A percentile compares a stretch with the other conserved stretches of the same genome.
These are phyloP conservation scores for Microplitis deprimator DNA, from an alignment of 2,888 invertebrate species.

Conservation along the genomic window DNA sequence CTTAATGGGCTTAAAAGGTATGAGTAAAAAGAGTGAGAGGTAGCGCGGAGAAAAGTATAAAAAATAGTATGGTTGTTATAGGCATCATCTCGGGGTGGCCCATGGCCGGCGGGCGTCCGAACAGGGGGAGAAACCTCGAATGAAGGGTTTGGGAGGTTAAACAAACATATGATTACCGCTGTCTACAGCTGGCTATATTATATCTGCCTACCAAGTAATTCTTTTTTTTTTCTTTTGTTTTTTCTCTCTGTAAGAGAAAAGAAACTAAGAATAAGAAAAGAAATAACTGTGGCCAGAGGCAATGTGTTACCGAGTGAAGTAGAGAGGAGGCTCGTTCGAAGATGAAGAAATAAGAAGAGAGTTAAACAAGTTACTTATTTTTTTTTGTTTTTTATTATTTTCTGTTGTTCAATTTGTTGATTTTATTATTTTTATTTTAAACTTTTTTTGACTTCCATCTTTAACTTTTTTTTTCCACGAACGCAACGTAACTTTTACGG, in stretches of 20 bases:
- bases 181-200: slow-evolving; percentile 71
- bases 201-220: slow-evolving; percentile 68
- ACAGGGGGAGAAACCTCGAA: slow-evolving; percentile 53
- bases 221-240: slow-evolving; percentile 50
- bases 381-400: neutral
- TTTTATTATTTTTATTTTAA: slow-evolving; percentile 14
- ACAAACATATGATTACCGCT: slow-evolving; percentile 72
- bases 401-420: slow-evolving; percentile 13
- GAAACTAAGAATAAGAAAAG: slow-evolving; percentile 23
- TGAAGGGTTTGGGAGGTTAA: slow-evolving; percentile 71
- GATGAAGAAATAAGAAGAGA: slow-evolving; percentile 41
- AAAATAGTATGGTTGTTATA: slow-evolving; percentile 59
- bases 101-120: slow-evolving; percentile 52
- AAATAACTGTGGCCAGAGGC: slow-evolving; percentile 36
- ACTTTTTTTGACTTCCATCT: neutral
- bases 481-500: slow-evolving; percentile 29
- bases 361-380: neutral
- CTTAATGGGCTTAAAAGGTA: slow-evolving; percentile 50
- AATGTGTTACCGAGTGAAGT: slow-evolving; percentile 38
- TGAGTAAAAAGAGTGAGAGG: slow-evolving; percentile 38
- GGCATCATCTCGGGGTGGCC: slow-evolving; percentile 64
- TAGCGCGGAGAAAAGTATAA: slow-evolving; percentile 50
- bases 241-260: slow-evolving; percentile 27
- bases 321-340: slow-evolving; percentile 11
- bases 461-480: neutral